Conservation (phyloP, 2,797 vertebrate genomes). For the Sphenodon punctatus region DNA sequence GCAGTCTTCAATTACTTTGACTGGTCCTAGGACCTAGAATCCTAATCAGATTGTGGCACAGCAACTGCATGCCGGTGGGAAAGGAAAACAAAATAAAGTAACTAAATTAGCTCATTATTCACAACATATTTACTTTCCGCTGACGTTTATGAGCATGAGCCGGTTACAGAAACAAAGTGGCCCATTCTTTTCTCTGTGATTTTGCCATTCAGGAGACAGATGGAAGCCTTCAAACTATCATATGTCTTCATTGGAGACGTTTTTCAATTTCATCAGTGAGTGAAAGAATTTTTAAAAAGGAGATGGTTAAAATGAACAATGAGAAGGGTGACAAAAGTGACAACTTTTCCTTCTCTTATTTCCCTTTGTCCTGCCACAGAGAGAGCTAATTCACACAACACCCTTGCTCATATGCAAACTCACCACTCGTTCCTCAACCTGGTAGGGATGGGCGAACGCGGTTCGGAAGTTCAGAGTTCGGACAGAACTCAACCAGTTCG, state of each 20-base stretch:
- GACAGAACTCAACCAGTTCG: too few species aligned
- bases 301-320: background rate
- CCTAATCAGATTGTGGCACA: constrained; percentile 15
- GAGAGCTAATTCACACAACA: too few species aligned
- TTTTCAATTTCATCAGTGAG: background rate
- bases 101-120: constrained; percentile 48
- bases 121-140: background rate
- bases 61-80: background rate
- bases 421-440: too few species aligned
- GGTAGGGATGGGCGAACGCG: too few species aligned
- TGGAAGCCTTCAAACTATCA: background rate
- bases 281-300: background rate
- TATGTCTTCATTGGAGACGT: background rate
- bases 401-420: too few species aligned
- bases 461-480: too few species aligned
- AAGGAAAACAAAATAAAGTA: constrained; percentile 38
- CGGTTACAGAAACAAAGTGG: background rate
- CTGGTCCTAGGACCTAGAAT: fast-evolving
- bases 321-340: background rate
- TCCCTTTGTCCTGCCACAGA: too few species aligned
- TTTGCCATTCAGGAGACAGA: background rate
- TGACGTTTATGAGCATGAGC: background rate
- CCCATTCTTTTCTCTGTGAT: constrained; percentile 5
- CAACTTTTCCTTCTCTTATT: too few species aligned
- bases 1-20: background rate